Conservation (phyloP, 2,888 invertebrate species). For the Yponomeuta malinellus region DNA sequence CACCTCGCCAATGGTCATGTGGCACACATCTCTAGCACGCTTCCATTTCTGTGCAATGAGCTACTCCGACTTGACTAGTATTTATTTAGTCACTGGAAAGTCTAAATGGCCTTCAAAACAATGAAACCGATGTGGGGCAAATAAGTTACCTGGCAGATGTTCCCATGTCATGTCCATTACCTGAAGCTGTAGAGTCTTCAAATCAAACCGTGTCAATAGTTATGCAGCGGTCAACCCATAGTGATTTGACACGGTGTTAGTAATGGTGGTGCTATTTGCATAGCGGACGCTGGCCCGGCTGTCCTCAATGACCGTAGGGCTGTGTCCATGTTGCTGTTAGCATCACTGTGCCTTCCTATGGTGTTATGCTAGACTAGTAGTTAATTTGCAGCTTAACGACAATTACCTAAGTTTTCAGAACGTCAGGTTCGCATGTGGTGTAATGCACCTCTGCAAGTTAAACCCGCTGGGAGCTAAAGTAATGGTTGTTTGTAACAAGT, state of each 20-base stretch:
- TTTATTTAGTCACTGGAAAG: not conserved
- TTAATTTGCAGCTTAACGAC: not conserved
- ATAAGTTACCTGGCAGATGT: not conserved
- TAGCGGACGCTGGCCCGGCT: conserved; percentile 11
- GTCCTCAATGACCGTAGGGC: conserved; percentile 12
- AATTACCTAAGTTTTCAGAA: not conserved
- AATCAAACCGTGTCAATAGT: conserved; percentile 10
- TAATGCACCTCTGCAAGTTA: not conserved
- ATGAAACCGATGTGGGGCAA: not conserved
- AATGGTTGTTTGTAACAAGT: not conserved
- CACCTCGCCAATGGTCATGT: conserved; percentile 43
- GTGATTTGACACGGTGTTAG: conserved; percentile 13
- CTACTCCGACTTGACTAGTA: conserved; percentile 19
- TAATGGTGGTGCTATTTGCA: conserved; percentile 15
- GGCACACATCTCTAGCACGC: conserved; percentile 46
- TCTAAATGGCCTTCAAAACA: not conserved
- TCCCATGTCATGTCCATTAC: not conserved
- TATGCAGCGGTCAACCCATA: conserved; percentile 2
- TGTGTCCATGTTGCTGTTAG: conserved; percentile 7
- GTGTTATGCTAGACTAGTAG: not conserved
- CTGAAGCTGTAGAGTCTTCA: not conserved
- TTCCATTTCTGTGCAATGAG: conserved; percentile 23
- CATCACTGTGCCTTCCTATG: not conserved
- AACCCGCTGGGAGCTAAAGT: not conserved
- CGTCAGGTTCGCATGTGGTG: not conserved